A percentile compares a stretch with the other conserved stretches of the same genome.
phyloP scores from a whole-genome alignment of 2,797 vertebrate species.

The Erethizon dorsatum region DNA sequence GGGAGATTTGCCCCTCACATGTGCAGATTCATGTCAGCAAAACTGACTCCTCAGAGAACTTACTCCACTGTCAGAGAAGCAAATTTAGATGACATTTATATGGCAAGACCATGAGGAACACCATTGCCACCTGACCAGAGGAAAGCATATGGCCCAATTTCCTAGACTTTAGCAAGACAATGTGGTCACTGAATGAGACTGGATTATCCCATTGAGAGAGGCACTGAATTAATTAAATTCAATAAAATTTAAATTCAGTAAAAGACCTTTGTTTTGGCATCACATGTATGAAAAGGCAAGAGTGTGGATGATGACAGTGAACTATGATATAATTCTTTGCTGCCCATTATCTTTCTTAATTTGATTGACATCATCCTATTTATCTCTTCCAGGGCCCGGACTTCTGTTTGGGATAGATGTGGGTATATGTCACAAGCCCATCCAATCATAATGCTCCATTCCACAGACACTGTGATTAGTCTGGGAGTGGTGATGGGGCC shows the following conservation, averaged over 20 bases:
- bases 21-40: not conserved
- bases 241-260: not conserved
- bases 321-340: not conserved
- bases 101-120: not conserved
- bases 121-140: not conserved
- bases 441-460: not conserved
- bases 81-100: not conserved
- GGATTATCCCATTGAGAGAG: not conserved
- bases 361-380: slow-evolving; percentile 8
- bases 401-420: not conserved
- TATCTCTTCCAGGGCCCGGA: not conserved
- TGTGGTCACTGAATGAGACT: not conserved
- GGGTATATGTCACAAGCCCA: not conserved
- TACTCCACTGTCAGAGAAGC: not conserved
- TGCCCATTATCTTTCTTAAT: slow-evolving; percentile 26
- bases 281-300: not conserved
- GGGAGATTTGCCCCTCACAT: not conserved
- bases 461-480: not conserved
- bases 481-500: not conserved
- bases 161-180: not conserved
- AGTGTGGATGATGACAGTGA: not conserved
- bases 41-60: not conserved
- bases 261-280: not conserved
- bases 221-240: too few species aligned
- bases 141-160: not conserved